These are phyloP conservation scores for Oligia latruncula DNA, from an alignment of 2,888 invertebrate species.

Conservation along the genomic window DNA sequence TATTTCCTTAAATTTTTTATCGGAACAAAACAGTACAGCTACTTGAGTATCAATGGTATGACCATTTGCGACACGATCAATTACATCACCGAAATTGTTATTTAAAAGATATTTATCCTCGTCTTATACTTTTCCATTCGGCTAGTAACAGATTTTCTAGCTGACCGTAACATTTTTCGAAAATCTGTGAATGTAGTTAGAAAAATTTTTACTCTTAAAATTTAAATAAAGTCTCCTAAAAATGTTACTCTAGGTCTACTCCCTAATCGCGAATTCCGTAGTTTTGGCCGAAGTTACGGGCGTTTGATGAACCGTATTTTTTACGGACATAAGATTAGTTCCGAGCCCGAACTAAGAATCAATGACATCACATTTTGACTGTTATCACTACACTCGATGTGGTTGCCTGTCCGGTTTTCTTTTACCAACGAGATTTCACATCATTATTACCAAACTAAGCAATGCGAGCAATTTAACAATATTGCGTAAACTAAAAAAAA, in stretches of 20 bases:
- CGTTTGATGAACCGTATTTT: background rate
- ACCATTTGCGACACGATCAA: background rate
- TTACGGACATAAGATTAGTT: background rate
- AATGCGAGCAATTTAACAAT: background rate
- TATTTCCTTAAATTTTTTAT: constrained; percentile 1
- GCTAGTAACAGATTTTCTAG: background rate
- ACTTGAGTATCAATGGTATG: background rate
- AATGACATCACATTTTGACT: background rate
- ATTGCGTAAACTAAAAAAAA: constrained; percentile 10
- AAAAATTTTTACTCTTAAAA: background rate
- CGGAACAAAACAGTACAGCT: background rate
- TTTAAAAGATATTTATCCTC: background rate
- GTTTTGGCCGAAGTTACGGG: background rate
- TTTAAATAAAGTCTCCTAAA: background rate
- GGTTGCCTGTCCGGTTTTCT: background rate
- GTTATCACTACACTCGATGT: background rate
- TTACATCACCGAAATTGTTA: constrained; percentile 5
- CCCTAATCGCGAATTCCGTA: background rate
- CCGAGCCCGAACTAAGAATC: no score
- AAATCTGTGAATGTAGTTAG: background rate
- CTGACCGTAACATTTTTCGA: background rate
- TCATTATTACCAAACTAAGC: background rate
- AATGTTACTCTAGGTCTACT: background rate
- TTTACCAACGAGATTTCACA: background rate
- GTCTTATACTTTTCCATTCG: background rate